phyloP scores from a whole-genome alignment of 2,113 vertebrate genomes.

The Astur gentilis region DNA sequence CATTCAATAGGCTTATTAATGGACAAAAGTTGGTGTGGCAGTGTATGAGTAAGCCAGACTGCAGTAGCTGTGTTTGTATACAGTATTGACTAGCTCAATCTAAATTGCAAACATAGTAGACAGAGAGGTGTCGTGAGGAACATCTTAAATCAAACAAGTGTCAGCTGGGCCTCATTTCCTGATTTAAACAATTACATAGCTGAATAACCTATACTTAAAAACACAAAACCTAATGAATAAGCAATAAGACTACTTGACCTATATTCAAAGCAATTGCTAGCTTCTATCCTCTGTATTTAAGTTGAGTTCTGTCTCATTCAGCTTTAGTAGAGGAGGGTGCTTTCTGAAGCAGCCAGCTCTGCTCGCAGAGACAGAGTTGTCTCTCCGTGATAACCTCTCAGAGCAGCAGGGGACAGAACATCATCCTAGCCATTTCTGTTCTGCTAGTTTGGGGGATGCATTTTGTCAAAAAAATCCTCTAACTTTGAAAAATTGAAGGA shows the following conservation, averaged over 20 bases:
- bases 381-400: background rate
- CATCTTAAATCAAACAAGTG: background rate
- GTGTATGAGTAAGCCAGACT: background rate
- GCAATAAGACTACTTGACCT: slow-evolving; percentile 13
- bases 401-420: background rate
- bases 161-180: background rate
- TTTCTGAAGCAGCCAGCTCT: background rate
- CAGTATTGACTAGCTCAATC: background rate
- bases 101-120: background rate
- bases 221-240: slow-evolving; percentile 23
- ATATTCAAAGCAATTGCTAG: background rate
- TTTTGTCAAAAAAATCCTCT: background rate
- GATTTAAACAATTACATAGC: slow-evolving; percentile 18
- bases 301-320: background rate
- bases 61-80: background rate
- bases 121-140: background rate
- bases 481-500: background rate
- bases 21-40: background rate
- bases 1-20: background rate
- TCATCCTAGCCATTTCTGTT: background rate
- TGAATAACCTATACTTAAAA: slow-evolving; percentile 22
- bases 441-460: background rate
- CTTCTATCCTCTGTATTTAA: background rate
- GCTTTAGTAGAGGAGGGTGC: background rate
- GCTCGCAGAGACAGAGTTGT: background rate